A percentile compares a stretch with the other conserved stretches of the same genome.
Evolutionary conservation across 2,888 invertebrate genomes (phyloP).

Genomic region (Brenthis hecate): DNA sequence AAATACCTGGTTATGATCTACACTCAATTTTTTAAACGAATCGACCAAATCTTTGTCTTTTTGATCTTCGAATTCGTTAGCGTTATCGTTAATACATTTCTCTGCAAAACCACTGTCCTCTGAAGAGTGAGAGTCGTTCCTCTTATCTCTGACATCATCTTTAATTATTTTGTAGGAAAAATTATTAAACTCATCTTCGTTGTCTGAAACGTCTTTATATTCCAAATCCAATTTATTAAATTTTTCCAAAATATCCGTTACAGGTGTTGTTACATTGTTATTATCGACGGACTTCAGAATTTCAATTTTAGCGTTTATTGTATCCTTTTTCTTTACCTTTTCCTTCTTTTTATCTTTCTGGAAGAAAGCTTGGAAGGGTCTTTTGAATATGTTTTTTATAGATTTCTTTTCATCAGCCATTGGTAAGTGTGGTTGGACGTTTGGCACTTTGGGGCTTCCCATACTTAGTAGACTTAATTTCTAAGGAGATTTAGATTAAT

Average conservation of each 20-base stretch:
- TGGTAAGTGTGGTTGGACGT: conserved; percentile 49
- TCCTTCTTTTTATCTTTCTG: conserved; percentile 45
- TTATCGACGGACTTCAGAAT: conserved; percentile 35
- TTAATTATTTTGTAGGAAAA: conserved; percentile 58
- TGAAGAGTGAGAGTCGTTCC: conserved; percentile 64
- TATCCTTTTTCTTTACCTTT: conserved; percentile 47
- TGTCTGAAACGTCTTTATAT: conserved; percentile 35
- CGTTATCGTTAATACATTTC: conserved; percentile 33
- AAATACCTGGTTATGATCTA: conserved; percentile 38
- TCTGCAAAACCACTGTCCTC: conserved; percentile 69
- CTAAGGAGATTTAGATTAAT: conserved; percentile 20
- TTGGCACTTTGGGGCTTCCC: conserved; percentile 56
- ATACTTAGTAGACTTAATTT: conserved; percentile 46
- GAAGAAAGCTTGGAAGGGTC: conserved; percentile 44
- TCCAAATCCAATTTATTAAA: conserved; percentile 50
- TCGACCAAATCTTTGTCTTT: conserved; percentile 31
- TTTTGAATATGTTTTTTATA: conserved; percentile 50
- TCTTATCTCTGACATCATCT: conserved; percentile 50
- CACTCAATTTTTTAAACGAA: conserved; percentile 18
- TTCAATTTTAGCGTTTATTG: conserved; percentile 40
- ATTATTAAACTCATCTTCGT: conserved; percentile 56
- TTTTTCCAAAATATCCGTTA: conserved; percentile 50
- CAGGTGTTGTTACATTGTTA: conserved; percentile 40
- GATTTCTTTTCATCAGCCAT: conserved; percentile 63
- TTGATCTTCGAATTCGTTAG: conserved; percentile 39